A percentile compares a stretch with the other conserved stretches of the same genome.
Conservation (phyloP, 1,140 invertebrate species). For the Nasonia vitripennis region DNA sequence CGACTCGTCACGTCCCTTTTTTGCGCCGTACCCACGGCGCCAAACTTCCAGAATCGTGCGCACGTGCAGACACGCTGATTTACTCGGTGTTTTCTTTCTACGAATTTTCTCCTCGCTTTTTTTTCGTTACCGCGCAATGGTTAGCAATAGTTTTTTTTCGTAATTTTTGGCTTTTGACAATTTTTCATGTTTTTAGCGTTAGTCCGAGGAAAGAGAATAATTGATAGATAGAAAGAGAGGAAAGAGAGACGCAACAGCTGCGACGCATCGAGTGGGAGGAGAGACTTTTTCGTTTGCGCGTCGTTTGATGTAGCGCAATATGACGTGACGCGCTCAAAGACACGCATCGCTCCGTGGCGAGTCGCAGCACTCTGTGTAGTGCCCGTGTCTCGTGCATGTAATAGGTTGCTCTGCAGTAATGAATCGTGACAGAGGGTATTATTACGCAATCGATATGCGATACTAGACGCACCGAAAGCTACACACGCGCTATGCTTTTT, state of each 20-base stretch:
- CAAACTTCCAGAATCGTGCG: background rate
- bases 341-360: background rate
- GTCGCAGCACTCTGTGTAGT: background rate
- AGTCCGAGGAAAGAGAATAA: too few species aligned
- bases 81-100: background rate
- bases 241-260: too few species aligned
- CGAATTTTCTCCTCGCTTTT: background rate
- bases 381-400: background rate
- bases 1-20: slow-evolving; percentile 15
- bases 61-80: slow-evolving; percentile 2
- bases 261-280: too few species aligned
- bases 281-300: too few species aligned
- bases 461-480: background rate
- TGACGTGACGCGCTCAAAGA: background rate
- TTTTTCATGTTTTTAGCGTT: too few species aligned
- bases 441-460: background rate
- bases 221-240: too few species aligned
- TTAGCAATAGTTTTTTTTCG: too few species aligned
- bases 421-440: background rate
- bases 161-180: too few species aligned
- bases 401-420: background rate
- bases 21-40: background rate
- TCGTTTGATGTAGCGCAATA: background rate
- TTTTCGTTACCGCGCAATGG: background rate
- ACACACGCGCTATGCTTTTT: too few species aligned